Evolutionary conservation across 2,113 vertebrate genomes (phyloP), one percentile per base, ranked within the genome.

Genomic region (Heloderma charlesbogerti): DNA sequence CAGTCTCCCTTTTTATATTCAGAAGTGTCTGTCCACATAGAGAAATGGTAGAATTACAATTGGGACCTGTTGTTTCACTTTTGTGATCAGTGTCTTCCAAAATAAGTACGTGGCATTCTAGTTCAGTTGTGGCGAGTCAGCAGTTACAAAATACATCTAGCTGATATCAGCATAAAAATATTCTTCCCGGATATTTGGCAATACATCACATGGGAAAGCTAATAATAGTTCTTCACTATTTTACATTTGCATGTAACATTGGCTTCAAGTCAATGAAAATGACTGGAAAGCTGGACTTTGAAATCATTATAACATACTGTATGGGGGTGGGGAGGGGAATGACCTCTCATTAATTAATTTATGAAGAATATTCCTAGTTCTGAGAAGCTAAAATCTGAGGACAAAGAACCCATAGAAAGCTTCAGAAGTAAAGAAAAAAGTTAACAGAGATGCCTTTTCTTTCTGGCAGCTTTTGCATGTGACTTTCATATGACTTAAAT

Each of bases 401-500:
- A 6, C 79, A 31, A 63, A 10, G 31, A 12, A 37, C 66, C 82
- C 78, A 12, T 86, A 93, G 95, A 75, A 92, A 81, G 93, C 83
- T 31, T 57, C 7, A 90, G 87, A 72, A 66, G 51, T 27, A 91
- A 37, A 3, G 8, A 88, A 75, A 31, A 8, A 89, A 87, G 20
- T 45, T 37, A 31, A 54, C 88, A 81, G n/a, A 15, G 84, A 48
- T 22, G 8, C 22, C 43, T 88, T 45, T 86, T 63, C 60, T 85
- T 78, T 12, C 63, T 60, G 72, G 83, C 77, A 84, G 45, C 25
- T 81, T 90, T 0, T 0, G 89, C 95, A 79, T 89, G 80, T 94
- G 96, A 96, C 75, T 27, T 81, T 92, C 96, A 63, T 16, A 1
- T 83, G 95, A 91, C 86, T 86, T 18, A 37, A 87, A 84, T 81